Percentiles rank a stretch among this genome's conserved stretches.
Evolutionary conservation across 1,140 invertebrate genomes (phyloP).

Genomic region (Spodoptera litura): DNA sequence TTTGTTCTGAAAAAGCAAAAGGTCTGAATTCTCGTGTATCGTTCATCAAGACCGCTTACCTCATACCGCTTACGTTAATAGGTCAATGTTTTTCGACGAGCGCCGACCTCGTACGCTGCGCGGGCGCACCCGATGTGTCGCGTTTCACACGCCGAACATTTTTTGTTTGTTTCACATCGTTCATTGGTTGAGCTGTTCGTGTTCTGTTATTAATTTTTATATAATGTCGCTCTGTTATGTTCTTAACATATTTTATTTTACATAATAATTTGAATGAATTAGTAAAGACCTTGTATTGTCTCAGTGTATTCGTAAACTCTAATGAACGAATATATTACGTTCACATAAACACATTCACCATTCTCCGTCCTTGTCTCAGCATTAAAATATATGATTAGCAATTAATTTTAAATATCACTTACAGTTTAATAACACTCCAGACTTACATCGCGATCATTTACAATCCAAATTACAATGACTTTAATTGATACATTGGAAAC

Average conservation of each 20-base stretch:
- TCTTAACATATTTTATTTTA: slow-evolving; percentile 20
- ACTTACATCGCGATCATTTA: neutral
- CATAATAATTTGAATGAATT: slow-evolving; percentile 14
- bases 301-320: neutral
- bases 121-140: slow-evolving; percentile 45
- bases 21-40: slow-evolving; percentile 33
- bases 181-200: slow-evolving; percentile 24
- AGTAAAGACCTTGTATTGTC: neutral
- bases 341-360: slow-evolving; percentile 23
- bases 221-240: slow-evolving; percentile 30
- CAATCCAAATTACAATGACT: slow-evolving; percentile 1
- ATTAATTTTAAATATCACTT: neutral
- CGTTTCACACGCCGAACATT: slow-evolving; percentile 29
- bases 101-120: slow-evolving; percentile 39
- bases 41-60: slow-evolving; percentile 49
- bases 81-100: slow-evolving; percentile 55
- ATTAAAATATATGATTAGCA: neutral
- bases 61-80: slow-evolving; percentile 57
- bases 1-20: slow-evolving; percentile 29
- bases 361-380: slow-evolving; percentile 11
- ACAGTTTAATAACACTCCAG: neutral
- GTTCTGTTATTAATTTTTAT: slow-evolving; percentile 42
- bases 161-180: slow-evolving; percentile 38
- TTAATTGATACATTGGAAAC: slow-evolving; percentile 15
- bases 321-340: slow-evolving; percentile 2